These are phyloP conservation scores for Pseudolaguvia tuberculata DNA, from an alignment of 2,113 vertebrate genomes.

Conservation along the genomic window DNA sequence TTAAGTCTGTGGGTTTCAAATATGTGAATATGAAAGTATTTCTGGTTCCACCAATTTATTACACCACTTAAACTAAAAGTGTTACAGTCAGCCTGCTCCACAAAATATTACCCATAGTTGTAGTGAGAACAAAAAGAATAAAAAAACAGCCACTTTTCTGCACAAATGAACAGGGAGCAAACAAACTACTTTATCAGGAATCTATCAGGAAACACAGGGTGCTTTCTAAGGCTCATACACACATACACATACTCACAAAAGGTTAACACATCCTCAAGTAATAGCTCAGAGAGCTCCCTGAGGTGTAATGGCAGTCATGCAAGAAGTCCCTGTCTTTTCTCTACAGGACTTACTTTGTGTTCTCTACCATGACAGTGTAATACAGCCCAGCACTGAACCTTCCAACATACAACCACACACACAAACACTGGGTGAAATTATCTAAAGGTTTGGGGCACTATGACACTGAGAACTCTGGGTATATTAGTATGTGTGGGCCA, in stretches of 20 bases:
- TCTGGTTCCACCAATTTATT: too few relatives aligned
- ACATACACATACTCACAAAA: constrained; percentile 21
- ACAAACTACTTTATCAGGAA: constrained; percentile 27
- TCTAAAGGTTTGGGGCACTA: too few relatives aligned
- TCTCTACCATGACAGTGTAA: constrained; percentile 25
- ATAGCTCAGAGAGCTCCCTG: constrained; percentile 32
- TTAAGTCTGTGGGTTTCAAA: too few relatives aligned
- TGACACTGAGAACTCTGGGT: not conserved
- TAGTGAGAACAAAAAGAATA: constrained; percentile 6
- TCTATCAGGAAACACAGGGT: not conserved
- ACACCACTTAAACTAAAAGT: not conserved
- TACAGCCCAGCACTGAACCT: not conserved
- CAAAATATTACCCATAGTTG: constrained; percentile 12
- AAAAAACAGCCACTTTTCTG: constrained; percentile 11
- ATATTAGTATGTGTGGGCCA: not conserved
- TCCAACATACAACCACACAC: too few relatives aligned
- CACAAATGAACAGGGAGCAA: constrained; percentile 29
- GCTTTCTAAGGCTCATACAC: not conserved
- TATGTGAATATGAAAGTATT: too few relatives aligned
- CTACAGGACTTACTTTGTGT: constrained; percentile 1
- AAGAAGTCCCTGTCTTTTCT: constrained; percentile 19
- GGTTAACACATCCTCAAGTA: constrained; percentile 25
- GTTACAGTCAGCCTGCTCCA: constrained; percentile 8
- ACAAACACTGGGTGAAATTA: not conserved
- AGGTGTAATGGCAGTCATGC: constrained; percentile 31